Evolutionary conservation across 2,888 invertebrate genomes (phyloP).

Genomic region (Phengaris alcon): DNA sequence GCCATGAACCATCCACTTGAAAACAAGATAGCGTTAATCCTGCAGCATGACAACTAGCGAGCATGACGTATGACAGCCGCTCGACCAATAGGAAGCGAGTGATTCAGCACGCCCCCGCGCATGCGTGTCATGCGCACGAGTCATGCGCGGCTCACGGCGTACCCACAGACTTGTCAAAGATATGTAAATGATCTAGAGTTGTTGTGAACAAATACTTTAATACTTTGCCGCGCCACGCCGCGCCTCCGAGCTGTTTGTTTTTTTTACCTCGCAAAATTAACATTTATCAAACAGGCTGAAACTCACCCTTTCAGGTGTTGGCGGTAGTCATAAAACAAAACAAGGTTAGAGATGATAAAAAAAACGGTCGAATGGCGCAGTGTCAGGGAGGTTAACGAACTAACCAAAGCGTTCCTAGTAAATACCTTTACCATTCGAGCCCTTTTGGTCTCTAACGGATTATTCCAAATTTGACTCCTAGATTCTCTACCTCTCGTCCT

Average conservation of each 20-base stretch:
- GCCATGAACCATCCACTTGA: conserved; percentile 27
- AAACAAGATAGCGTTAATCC: conserved; percentile 47
- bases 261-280: conserved; percentile 4
- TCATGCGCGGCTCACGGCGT: conserved; percentile 48
- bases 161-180: conserved; percentile 49
- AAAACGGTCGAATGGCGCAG: too few species aligned
- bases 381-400: too few species aligned
- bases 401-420: too few species aligned
- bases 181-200: conserved; percentile 46
- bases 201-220: conserved; percentile 51
- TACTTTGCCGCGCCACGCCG: conserved; percentile 49
- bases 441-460: too few species aligned
- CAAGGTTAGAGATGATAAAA: too few species aligned
- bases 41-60: conserved; percentile 37
- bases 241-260: conserved; percentile 48
- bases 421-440: too few species aligned
- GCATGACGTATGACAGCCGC: conserved; percentile 30
- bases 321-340: neutral
- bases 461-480: too few species aligned
- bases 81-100: conserved; percentile 51
- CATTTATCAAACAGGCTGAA: neutral
- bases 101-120: conserved; percentile 62
- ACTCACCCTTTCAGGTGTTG: neutral
- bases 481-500: too few species aligned
- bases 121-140: conserved; percentile 58